A percentile compares a stretch with the other conserved stretches of the same genome.
Evolutionary conservation across 2,113 vertebrate species (phyloP).

Genomic region (Cricetomys ansorgei): DNA sequence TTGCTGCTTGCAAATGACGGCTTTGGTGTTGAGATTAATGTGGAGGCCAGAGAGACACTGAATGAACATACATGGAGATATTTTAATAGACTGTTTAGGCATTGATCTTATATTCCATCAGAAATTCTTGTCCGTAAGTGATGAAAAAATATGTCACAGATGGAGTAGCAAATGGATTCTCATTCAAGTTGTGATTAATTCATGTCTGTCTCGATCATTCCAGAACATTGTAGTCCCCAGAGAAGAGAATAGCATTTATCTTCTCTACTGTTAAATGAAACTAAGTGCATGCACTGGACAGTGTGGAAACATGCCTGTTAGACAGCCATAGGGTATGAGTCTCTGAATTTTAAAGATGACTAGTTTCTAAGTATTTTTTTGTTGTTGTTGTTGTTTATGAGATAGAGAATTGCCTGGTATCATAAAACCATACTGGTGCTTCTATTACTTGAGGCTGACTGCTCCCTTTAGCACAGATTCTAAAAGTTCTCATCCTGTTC

Average conservation of each 20-base stretch:
- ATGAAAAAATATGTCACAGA: background rate
- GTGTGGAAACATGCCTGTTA: background rate
- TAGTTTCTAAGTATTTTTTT: background rate
- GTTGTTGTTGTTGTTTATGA: too few species aligned
- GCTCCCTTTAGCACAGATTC: background rate
- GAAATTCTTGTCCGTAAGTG: background rate
- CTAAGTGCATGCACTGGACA: background rate
- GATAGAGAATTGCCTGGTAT: background rate
- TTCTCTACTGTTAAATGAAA: background rate
- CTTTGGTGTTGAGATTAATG: background rate
- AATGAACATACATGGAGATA: background rate
- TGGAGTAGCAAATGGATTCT: background rate
- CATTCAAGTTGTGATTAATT: slow-evolving; percentile 31
- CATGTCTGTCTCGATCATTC: background rate
- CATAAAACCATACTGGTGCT: background rate
- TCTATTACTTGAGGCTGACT: background rate
- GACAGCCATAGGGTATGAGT: background rate
- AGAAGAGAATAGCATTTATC: background rate
- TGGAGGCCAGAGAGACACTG: background rate
- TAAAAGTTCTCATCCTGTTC: background rate
- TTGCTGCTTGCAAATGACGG: background rate
- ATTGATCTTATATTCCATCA: background rate
- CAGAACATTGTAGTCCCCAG: too few species aligned
- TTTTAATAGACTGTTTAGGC: background rate
- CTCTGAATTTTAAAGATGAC: slow-evolving; percentile 6